Conservation (phyloP, 2,113 vertebrate species). For the Cyphomyrus plagiostoma region DNA sequence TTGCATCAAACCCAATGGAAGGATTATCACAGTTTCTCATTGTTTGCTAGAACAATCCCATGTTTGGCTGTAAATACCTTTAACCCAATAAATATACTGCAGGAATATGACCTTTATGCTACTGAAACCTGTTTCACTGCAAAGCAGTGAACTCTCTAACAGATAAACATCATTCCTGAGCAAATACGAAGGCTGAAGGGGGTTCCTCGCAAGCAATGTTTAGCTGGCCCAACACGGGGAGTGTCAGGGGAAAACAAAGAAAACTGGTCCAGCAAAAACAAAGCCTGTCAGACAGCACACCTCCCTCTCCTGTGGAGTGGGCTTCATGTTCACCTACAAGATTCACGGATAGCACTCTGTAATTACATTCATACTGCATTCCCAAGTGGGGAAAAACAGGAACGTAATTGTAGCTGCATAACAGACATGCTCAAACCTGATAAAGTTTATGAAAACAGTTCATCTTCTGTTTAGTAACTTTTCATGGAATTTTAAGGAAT, state of each 20-base stretch:
- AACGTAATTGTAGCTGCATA: slow-evolving; percentile 18
- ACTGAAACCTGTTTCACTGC: not conserved
- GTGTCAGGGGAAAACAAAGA: not conserved
- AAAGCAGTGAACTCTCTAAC: not conserved
- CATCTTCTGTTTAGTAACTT: not conserved
- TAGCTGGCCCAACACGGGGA: not conserved
- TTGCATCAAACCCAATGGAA: not conserved
- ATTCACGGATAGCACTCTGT: not conserved
- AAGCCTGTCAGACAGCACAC: not conserved
- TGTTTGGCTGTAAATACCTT: not conserved
- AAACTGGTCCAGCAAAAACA: slow-evolving; percentile 1
- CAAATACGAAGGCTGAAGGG: not conserved
- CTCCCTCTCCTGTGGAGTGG: not conserved
- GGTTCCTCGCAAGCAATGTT: not conserved
- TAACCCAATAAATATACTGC: not conserved
- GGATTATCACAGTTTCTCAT: not conserved
- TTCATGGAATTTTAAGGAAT: not conserved
- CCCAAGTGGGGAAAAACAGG: not conserved
- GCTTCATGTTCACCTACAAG: not conserved
- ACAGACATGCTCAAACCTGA: slow-evolving; percentile 15
- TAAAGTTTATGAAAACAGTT: slow-evolving; percentile 12
- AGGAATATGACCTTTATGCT: not conserved
- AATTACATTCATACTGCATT: slow-evolving; percentile 15
- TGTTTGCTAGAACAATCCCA: not conserved
- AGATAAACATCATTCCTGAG: not conserved